phyloP scores from a whole-genome alignment of 2,113 vertebrate genomes.

The Acrocephalus kingi region DNA sequence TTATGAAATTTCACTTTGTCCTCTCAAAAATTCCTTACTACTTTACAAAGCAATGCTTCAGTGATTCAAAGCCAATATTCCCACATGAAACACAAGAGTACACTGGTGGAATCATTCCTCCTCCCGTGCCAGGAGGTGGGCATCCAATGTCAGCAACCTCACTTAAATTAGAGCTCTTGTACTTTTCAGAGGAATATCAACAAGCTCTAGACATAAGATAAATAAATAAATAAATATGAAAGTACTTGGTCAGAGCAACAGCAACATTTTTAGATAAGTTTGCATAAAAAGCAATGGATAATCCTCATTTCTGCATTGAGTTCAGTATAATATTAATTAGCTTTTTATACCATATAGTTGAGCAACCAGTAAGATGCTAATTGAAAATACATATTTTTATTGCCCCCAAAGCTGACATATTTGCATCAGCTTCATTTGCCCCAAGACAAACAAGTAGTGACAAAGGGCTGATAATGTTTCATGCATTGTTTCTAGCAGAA shows the following conservation, averaged over 20 bases:
- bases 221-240: background rate
- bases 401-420: background rate
- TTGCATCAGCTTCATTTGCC: background rate
- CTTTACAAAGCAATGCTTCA: background rate
- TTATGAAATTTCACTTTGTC: background rate
- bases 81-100: background rate
- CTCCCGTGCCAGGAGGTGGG: background rate
- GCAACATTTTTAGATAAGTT: background rate
- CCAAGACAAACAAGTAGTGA: background rate
- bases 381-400: background rate
- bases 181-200: background rate
- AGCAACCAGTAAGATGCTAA: background rate
- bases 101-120: background rate
- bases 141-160: background rate
- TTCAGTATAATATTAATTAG: background rate
- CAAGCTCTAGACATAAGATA: background rate
- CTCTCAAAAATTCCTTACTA: background rate
- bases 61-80: background rate
- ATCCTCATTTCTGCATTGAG: background rate
- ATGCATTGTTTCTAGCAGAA: conserved; percentile 35
- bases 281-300: background rate
- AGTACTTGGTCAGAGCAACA: background rate
- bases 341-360: background rate
- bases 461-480: conserved; percentile 24
- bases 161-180: background rate